Conservation (phyloP, 2,797 vertebrate genomes). For the Dicrostonyx torquatus region DNA sequence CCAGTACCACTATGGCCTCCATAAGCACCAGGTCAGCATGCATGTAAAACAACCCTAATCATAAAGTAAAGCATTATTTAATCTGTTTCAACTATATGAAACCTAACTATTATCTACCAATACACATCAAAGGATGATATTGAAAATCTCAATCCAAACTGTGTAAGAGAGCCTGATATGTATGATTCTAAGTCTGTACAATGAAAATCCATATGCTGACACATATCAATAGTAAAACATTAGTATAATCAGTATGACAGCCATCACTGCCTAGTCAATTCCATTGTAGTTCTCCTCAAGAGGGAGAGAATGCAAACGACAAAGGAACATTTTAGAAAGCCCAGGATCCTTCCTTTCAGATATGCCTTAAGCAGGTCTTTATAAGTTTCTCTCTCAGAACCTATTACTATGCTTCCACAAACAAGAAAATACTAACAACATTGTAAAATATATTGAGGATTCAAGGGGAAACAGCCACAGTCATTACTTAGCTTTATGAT, state of each 20-base stretch:
- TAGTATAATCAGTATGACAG: not conserved
- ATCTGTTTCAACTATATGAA: slow-evolving; percentile 21
- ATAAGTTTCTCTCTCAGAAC: not conserved
- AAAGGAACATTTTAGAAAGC: not conserved
- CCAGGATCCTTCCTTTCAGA: not conserved
- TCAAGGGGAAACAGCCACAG: not conserved
- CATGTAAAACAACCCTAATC: not conserved
- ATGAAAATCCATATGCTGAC: slow-evolving; percentile 33
- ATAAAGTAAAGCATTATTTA: not conserved
- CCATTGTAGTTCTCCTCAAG: slow-evolving; percentile 1
- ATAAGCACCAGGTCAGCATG: not conserved
- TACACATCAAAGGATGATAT: slow-evolving; percentile 53
- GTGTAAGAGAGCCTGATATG: slow-evolving; percentile 11
- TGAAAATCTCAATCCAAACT: slow-evolving; percentile 38
- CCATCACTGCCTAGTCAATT: not conserved
- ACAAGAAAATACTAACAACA: not conserved
- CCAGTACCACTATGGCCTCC: not conserved
- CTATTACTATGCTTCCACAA: not conserved
- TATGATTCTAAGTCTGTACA: slow-evolving; percentile 24
- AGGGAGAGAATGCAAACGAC: not conserved
- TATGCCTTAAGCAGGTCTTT: not conserved
- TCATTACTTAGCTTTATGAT: slow-evolving; percentile 22
- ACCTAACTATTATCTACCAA: slow-evolving; percentile 3
- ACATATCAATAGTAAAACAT: not conserved
- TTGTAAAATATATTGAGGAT: slow-evolving; percentile 16